These are phyloP conservation scores for Struthidea cinerea DNA, from an alignment of 2,113 vertebrate species.

Conservation along the genomic window DNA sequence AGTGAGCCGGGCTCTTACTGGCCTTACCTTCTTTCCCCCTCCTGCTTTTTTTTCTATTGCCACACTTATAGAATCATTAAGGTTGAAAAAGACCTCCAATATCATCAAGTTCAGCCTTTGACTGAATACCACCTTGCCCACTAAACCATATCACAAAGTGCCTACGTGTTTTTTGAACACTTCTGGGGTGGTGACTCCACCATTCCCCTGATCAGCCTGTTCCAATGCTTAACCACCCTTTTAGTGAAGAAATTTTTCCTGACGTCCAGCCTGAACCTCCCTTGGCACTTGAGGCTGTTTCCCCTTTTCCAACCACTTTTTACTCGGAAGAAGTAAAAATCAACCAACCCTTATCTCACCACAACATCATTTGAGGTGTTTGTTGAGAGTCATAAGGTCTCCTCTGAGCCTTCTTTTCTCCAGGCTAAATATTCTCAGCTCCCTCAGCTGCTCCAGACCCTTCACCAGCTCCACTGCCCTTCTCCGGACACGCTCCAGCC, in stretches of 20 bases:
- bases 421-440: not conserved
- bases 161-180: no score
- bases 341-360: accelerated
- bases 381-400: not conserved
- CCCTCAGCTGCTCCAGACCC: not conserved
- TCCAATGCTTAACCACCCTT: not conserved
- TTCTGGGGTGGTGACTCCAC: not conserved
- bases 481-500: not conserved
- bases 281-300: not conserved
- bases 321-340: not conserved
- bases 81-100: not conserved
- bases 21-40: not conserved
- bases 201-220: not conserved
- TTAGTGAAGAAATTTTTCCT: not conserved
- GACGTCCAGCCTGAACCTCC: not conserved
- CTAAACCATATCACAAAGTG: not conserved
- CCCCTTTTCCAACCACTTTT: not conserved
- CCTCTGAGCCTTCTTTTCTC: not conserved
- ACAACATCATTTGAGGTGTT: not conserved
- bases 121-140: not conserved
- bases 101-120: not conserved
- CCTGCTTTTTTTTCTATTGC: not conserved
- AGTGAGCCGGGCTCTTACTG: not conserved
- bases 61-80: no score
- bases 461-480: accelerated